phyloP scores from a whole-genome alignment of 2,888 invertebrate species.

The Acanthosepion esculentum region DNA sequence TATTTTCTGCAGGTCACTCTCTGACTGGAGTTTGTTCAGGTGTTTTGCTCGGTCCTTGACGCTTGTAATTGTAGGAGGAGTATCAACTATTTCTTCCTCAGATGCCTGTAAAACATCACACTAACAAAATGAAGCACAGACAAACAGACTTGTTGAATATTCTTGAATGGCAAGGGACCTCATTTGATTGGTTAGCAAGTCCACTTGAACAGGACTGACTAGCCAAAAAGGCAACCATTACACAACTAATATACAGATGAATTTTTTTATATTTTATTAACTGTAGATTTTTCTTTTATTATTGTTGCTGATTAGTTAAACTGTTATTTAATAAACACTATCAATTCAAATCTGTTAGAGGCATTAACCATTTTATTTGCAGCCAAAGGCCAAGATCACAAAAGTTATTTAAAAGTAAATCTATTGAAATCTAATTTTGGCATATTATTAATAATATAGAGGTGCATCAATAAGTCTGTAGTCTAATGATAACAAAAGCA shows the following conservation, averaged over 20 bases:
- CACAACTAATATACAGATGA: background rate
- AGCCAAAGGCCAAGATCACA: background rate
- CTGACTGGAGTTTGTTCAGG: constrained; percentile 92
- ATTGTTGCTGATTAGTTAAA: background rate
- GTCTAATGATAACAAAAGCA: too few relatives aligned
- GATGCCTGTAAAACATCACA: constrained; percentile 46
- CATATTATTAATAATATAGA: too few relatives aligned
- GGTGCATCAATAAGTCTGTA: too few relatives aligned
- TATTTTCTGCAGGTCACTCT: constrained; percentile 77
- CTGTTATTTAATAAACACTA: background rate
- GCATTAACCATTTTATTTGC: background rate
- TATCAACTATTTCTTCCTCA: background rate
- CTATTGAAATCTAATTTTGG: too few relatives aligned
- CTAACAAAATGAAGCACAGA: constrained; percentile 43
- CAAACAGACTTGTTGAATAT: background rate
- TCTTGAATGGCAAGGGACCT: background rate
- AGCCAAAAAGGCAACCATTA: background rate
- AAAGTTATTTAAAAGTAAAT: too few relatives aligned
- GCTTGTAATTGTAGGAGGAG: constrained; percentile 78
- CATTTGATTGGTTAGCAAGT: background rate
- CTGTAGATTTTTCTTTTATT: background rate
- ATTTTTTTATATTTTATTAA: too few relatives aligned
- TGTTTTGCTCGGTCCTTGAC: constrained; percentile 94
- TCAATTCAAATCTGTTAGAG: background rate
- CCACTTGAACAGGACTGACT: background rate